Percentiles rank a stretch among this genome's conserved stretches.
phyloP scores from a whole-genome alignment of 2,797 vertebrate species.

The Amblyraja radiata region DNA sequence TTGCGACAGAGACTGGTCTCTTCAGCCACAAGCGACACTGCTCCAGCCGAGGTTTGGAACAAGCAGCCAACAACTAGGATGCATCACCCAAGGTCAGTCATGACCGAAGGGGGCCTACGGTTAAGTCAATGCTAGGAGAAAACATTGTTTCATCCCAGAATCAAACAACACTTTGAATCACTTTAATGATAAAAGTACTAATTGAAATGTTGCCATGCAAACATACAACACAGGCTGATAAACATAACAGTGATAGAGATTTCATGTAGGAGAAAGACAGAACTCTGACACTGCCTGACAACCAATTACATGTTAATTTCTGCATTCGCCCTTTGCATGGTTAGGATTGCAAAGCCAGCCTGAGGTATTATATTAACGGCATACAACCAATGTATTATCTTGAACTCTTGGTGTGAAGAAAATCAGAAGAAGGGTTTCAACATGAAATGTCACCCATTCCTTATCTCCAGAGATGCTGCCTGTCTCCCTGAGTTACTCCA shows the following conservation, averaged over 20 bases:
- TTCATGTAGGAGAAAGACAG: neutral
- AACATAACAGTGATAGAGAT: neutral
- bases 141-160: neutral
- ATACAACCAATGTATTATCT: neutral
- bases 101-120: too few relatives aligned
- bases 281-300: neutral
- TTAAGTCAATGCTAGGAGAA: too few relatives aligned
- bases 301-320: neutral
- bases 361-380: neutral
- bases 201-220: neutral
- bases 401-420: neutral
- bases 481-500: too few relatives aligned
- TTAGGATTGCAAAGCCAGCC: neutral
- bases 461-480: too few relatives aligned
- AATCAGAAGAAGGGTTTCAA: too few relatives aligned
- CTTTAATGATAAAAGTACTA: neutral
- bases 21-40: too few relatives aligned
- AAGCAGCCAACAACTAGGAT: too few relatives aligned
- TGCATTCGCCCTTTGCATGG: neutral
- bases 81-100: too few relatives aligned
- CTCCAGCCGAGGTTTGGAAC: too few relatives aligned
- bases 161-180: neutral
- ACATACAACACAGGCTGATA: neutral
- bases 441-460: too few relatives aligned
- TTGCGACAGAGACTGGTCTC: too few relatives aligned